These are phyloP conservation scores for Zaprionus tsacasi DNA, from an alignment of 1,140 invertebrate genomes.

Conservation along the genomic window DNA sequence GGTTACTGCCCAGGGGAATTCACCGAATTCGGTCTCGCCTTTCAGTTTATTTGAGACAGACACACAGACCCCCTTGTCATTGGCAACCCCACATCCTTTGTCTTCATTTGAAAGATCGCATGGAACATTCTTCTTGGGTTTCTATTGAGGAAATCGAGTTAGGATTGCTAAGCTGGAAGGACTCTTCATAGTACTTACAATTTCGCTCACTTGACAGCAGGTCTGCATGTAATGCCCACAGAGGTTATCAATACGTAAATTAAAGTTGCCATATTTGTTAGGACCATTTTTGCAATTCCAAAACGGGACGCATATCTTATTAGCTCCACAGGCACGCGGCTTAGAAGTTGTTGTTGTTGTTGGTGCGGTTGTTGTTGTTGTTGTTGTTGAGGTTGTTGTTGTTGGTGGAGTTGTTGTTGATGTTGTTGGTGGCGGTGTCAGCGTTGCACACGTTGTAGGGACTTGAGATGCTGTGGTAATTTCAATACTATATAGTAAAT, in stretches of 20 bases:
- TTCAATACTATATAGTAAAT: no score
- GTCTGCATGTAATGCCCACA: slow-evolving; percentile 34
- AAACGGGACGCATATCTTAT: background rate
- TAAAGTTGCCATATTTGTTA: background rate
- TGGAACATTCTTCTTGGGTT: background rate
- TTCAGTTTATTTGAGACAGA: background rate
- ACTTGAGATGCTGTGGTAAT: no score
- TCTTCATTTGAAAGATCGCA: background rate
- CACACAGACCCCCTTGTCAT: slow-evolving; percentile 17
- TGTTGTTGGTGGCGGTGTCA: background rate
- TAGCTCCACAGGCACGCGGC: background rate
- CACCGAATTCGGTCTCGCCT: slow-evolving; percentile 22
- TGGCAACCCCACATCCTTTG: background rate
- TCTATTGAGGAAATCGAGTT: background rate
- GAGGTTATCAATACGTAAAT: background rate
- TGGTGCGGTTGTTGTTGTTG: background rate
- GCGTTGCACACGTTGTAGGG: background rate
- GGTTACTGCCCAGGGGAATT: slow-evolving; percentile 34
- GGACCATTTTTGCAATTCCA: slow-evolving; percentile 11
- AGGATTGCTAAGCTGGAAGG: background rate
- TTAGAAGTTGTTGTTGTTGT: background rate
- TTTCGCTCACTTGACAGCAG: slow-evolving; percentile 10
- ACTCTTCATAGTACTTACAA: slow-evolving; percentile 3
- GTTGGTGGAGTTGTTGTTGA: background rate
- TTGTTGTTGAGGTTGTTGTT: background rate